Conservation (phyloP, 2,797 vertebrate genomes). For the Lacerta agilis region DNA sequence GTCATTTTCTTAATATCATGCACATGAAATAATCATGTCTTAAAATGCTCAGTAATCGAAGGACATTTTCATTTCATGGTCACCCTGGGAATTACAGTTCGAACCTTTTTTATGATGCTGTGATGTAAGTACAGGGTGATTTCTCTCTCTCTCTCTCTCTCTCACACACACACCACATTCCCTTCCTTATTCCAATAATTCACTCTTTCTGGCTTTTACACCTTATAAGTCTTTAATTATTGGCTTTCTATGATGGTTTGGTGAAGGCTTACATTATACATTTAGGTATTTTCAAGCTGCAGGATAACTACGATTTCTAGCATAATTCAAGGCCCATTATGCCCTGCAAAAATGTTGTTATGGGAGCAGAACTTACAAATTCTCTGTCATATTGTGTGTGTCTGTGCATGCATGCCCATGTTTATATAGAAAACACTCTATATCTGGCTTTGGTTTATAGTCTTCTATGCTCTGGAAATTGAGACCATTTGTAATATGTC, state of each 20-base stretch:
- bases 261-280: not conserved
- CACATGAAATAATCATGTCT: constrained; percentile 81
- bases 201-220: constrained; percentile 25
- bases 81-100: constrained; percentile 74
- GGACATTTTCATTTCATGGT: constrained; percentile 77
- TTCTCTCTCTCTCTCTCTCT: not conserved
- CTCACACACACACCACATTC: not conserved
- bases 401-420: no score
- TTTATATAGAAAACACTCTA: not conserved
- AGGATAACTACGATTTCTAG: not conserved
- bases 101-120: constrained; percentile 65
- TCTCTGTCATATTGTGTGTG: not conserved
- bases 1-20: constrained; percentile 79
- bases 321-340: not conserved
- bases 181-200: constrained; percentile 34
- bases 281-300: constrained; percentile 19
- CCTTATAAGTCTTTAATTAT: constrained; percentile 22
- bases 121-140: constrained; percentile 59
- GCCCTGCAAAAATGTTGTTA: not conserved
- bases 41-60: constrained; percentile 76
- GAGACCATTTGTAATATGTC: not conserved
- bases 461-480: no score
- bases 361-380: not conserved
- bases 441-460: not conserved
- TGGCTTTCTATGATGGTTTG: not conserved